A percentile compares a stretch with the other conserved stretches of the same genome.
Evolutionary conservation across 2,888 invertebrate genomes (phyloP).

Genomic region (Agrochola macilenta): DNA sequence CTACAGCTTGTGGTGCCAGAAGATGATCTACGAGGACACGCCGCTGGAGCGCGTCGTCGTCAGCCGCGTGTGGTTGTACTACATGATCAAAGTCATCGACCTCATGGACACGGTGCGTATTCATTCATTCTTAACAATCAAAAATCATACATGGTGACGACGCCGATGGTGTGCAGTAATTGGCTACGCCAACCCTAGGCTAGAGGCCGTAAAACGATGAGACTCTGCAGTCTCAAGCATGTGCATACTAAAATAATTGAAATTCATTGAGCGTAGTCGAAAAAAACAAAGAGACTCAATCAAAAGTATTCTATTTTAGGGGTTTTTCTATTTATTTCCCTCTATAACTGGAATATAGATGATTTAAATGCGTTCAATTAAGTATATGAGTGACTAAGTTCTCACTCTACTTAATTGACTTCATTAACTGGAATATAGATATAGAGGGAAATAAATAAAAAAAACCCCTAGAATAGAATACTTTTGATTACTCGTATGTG

Average conservation of each 20-base stretch:
- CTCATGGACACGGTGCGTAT: conserved; percentile 85
- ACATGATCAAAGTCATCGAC: conserved; percentile 87
- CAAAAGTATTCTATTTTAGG: too few species aligned
- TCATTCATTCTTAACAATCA: background rate
- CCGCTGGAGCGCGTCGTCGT: conserved; percentile 83
- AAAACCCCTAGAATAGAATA: background rate
- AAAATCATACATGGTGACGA: background rate
- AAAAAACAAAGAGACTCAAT: too few species aligned
- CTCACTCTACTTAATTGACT: background rate
- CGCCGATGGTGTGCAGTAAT: background rate
- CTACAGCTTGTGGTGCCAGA: conserved; percentile 88
- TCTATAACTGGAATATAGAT: too few species aligned
- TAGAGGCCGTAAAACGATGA: background rate
- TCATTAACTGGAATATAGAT: too few species aligned
- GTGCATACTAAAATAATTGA: background rate
- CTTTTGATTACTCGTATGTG: background rate
- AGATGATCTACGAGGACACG: conserved; percentile 83
- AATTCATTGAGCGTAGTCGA: background rate
- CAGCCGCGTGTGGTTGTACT: conserved; percentile 84
- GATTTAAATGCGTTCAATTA: too few species aligned
- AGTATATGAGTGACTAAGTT: too few species aligned
- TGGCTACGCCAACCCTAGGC: background rate
- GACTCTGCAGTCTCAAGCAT: too few species aligned
- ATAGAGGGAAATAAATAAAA: background rate
- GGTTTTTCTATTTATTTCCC: too few species aligned